phyloP scores from a whole-genome alignment of 2,113 vertebrate genomes.

The Salminus brasiliensis region DNA sequence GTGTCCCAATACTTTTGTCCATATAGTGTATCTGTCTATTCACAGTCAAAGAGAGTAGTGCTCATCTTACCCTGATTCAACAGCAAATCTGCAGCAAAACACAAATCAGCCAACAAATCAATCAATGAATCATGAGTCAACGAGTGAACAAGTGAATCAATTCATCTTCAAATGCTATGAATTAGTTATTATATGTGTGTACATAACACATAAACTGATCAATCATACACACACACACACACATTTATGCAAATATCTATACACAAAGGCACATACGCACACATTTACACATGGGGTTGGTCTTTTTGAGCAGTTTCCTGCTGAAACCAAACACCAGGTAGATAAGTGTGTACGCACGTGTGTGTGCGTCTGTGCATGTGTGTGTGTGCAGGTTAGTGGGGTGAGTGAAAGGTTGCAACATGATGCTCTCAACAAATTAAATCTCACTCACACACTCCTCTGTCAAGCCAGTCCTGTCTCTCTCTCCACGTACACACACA shows the following conservation, averaged over 20 bases:
- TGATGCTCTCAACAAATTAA: background rate
- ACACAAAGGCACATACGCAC: no score
- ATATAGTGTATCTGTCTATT: no score
- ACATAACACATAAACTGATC: background rate
- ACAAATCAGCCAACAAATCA: conserved; percentile 57
- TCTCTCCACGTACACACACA: conserved; percentile 23
- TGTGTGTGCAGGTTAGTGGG: background rate
- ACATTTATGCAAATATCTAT: background rate
- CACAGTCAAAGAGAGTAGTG: background rate
- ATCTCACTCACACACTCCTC: background rate
- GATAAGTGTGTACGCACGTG: background rate
- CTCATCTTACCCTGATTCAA: conserved; percentile 84
- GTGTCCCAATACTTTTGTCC: no score
- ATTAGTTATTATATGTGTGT: no score
- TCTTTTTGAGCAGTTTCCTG: background rate
- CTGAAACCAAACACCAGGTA: conserved; percentile 33
- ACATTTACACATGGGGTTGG: background rate
- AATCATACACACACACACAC: background rate
- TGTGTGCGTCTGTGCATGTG: background rate
- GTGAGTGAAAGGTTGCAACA: conserved; percentile 12
- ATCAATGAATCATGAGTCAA: background rate
- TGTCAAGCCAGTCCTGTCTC: background rate
- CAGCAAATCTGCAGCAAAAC: conserved; percentile 76
- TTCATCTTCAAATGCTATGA: background rate
- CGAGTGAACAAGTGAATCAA: background rate